Conservation (phyloP, 2,113 vertebrate genomes). For the Capreolus pygargus region DNA sequence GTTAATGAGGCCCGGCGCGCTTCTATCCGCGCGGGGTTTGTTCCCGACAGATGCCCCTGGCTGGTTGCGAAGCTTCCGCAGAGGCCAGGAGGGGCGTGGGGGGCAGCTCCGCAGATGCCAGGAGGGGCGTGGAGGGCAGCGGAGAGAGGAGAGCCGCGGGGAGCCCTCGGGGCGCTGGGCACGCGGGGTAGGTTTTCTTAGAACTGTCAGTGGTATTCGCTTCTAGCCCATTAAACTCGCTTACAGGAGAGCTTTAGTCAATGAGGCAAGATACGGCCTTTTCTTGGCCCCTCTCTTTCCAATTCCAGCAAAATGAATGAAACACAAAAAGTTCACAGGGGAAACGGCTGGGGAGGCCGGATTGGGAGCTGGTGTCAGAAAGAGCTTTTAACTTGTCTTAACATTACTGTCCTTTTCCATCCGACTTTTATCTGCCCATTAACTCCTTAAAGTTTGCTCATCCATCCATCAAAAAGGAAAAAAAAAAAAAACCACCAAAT, state of each 20-base stretch:
- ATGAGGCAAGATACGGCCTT: conserved; percentile 81
- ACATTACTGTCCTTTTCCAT: conserved; percentile 74
- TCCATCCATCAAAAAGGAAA: conserved; percentile 68
- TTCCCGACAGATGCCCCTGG: conserved; percentile 71
- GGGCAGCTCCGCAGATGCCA: conserved; percentile 72
- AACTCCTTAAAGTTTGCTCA: conserved; percentile 77
- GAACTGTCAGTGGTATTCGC: conserved; percentile 84
- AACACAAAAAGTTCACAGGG: conserved; percentile 85
- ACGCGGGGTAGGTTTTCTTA: conserved; percentile 76
- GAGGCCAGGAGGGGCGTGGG: conserved; percentile 73
- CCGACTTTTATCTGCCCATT: conserved; percentile 79
- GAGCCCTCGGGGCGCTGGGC: conserved; percentile 67
- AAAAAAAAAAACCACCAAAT: neutral
- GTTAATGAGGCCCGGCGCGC: conserved; percentile 78
- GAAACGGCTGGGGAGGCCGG: conserved; percentile 73
- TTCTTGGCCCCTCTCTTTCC: conserved; percentile 77
- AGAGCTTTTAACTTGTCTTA: conserved; percentile 83
- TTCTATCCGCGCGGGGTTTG: conserved; percentile 76
- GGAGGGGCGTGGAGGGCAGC: conserved; percentile 70
- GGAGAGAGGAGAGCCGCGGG: conserved; percentile 74
- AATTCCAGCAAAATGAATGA: conserved; percentile 79
- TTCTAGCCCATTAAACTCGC: conserved; percentile 85
- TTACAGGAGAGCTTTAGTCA: conserved; percentile 78
- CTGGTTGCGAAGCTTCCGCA: conserved; percentile 55
- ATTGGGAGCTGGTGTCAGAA: conserved; percentile 72